Evolutionary conservation across 2,888 invertebrate genomes (phyloP).

Genomic region (Tyria jacobaeae): DNA sequence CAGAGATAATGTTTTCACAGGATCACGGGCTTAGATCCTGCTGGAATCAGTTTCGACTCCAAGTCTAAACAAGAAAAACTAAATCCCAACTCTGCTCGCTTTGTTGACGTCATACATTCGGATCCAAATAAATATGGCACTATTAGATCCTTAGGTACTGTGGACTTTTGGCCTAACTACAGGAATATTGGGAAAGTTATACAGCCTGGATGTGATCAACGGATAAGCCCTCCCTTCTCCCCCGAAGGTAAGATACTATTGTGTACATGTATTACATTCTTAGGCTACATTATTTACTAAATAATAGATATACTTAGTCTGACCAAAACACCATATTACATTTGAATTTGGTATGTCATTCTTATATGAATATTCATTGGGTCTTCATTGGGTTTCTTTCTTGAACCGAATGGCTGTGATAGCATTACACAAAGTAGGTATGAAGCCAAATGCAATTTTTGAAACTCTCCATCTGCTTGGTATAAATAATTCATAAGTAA

Average conservation of each 20-base stretch:
- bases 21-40: slow-evolving; percentile 78
- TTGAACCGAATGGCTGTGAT: too few species aligned
- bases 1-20: slow-evolving; percentile 48
- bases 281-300: too few species aligned
- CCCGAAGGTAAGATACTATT: slow-evolving; percentile 59
- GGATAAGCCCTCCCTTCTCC: slow-evolving; percentile 59
- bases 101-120: slow-evolving; percentile 70
- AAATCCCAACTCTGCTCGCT: slow-evolving; percentile 63
- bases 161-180: slow-evolving; percentile 81
- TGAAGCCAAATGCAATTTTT: too few species aligned
- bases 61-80: slow-evolving; percentile 58
- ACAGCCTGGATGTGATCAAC: slow-evolving; percentile 71
- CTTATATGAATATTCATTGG: too few species aligned
- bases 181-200: slow-evolving; percentile 55
- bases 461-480: too few species aligned
- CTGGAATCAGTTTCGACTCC: slow-evolving; percentile 65
- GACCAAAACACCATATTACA: too few species aligned
- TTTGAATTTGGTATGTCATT: too few species aligned
- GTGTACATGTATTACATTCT: neutral
- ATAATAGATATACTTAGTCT: too few species aligned
- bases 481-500: too few species aligned
- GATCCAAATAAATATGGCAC: slow-evolving; percentile 75
- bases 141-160: slow-evolving; percentile 61
- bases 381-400: too few species aligned
- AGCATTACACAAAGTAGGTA: too few species aligned